phyloP scores from a whole-genome alignment of 1,140 invertebrate species.

The Sinonovacula constricta region DNA sequence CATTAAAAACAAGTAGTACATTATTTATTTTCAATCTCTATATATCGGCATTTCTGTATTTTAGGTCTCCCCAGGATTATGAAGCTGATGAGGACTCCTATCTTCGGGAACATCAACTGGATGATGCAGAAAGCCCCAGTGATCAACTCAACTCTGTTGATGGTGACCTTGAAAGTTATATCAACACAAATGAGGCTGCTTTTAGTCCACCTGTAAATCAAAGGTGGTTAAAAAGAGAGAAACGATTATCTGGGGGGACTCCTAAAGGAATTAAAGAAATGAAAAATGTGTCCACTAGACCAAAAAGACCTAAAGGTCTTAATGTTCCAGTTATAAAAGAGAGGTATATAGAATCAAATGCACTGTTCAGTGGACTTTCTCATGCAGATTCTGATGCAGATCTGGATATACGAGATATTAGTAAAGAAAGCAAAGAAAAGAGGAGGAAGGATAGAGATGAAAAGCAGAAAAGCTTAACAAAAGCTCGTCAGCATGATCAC shows the following conservation, averaged over 20 bases:
- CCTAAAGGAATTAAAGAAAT: constrained; percentile 40
- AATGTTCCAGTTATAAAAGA: constrained; percentile 68
- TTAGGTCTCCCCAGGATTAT: too few species aligned
- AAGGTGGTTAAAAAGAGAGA: constrained; percentile 52
- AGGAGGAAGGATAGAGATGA: constrained; percentile 57
- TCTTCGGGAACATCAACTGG: neutral
- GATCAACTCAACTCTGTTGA: constrained; percentile 42
- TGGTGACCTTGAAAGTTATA: constrained; percentile 33
- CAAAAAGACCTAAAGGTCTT: constrained; percentile 38
- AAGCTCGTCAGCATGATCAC: constrained; percentile 61
- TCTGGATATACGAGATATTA: constrained; percentile 55
- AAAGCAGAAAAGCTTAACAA: constrained; percentile 63
- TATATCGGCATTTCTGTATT: too few species aligned
- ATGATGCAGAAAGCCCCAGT: neutral
- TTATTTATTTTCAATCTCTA: too few species aligned
- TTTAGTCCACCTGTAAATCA: constrained; percentile 58
- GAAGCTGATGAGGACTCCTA: neutral
- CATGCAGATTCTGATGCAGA: constrained; percentile 71
- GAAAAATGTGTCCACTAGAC: constrained; percentile 31
- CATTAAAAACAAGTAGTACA: too few species aligned
- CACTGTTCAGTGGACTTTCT: constrained; percentile 62
- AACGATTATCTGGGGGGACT: constrained; percentile 55
- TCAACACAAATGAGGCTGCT: constrained; percentile 28
- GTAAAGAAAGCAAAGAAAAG: constrained; percentile 61
- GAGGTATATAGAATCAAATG: constrained; percentile 60